A percentile compares a stretch with the other conserved stretches of the same genome.
Conservation (phyloP, 2,113 vertebrate species). For the Oenanthe oenanthe region DNA sequence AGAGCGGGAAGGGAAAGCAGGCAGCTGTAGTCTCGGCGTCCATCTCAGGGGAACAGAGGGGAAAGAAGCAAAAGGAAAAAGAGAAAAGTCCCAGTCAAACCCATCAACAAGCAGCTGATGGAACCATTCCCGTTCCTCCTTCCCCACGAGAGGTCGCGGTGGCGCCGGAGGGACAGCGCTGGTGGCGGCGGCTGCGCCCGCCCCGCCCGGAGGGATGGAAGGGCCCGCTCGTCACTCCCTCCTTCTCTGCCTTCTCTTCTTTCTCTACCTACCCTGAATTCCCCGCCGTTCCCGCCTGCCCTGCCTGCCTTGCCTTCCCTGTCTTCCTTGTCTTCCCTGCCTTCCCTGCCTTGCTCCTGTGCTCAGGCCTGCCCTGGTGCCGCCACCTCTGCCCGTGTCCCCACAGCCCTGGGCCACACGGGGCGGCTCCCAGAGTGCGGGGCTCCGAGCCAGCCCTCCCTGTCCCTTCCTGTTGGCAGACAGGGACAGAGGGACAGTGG, state of each 20-base stretch:
- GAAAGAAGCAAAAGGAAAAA: background rate
- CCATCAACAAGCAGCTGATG: fast-evolving
- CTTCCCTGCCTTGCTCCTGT: fast-evolving
- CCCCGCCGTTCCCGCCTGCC: too few relatives aligned
- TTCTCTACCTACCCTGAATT: too few relatives aligned
- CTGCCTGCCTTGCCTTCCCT: fast-evolving
- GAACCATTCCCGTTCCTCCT: fast-evolving
- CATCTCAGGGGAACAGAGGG: background rate
- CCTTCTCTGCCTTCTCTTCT: fast-evolving
- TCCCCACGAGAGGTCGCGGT: background rate
- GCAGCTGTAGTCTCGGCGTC: fast-evolving
- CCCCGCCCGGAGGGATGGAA: background rate
- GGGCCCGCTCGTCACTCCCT: fast-evolving
- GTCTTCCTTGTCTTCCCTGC: fast-evolving
- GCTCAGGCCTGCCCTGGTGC: fast-evolving
- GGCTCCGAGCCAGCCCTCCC: background rate
- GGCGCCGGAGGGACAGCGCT: background rate
- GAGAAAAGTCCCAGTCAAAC: too few relatives aligned
- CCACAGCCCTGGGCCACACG: background rate
- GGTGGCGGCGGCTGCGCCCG: fast-evolving
- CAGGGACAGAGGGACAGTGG: fast-evolving
- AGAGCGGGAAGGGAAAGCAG: background rate
- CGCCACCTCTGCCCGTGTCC: fast-evolving
- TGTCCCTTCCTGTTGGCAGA: background rate
- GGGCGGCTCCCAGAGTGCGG: fast-evolving